These are phyloP conservation scores for Anas platyrhynchos DNA, from an alignment of 2,113 vertebrate genomes.

Conservation along the genomic window DNA sequence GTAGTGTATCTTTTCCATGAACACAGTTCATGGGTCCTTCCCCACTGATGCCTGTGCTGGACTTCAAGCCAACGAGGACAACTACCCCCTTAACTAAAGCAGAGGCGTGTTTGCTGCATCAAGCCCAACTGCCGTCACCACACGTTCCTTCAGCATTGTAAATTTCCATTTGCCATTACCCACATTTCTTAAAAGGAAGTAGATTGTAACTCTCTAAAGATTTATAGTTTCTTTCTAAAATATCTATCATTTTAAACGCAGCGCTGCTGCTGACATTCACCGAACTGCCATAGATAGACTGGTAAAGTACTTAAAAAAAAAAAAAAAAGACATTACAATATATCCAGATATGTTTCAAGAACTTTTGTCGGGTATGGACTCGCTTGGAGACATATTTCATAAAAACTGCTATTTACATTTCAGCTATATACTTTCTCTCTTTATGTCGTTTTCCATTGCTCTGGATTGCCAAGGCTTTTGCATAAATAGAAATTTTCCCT, in stretches of 20 bases:
- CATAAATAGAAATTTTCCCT: conserved; percentile 32
- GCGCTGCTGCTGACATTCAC: conserved; percentile 19
- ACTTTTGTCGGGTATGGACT: conserved; percentile 28
- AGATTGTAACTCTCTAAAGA: conserved; percentile 29
- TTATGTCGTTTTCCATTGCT: conserved; percentile 53
- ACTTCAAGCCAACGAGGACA: background rate
- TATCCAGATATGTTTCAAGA: conserved; percentile 50
- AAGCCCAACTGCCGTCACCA: background rate
- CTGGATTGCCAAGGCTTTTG: background rate
- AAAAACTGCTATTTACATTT: conserved; percentile 54
- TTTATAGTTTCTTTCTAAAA: conserved; percentile 56
- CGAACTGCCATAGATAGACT: conserved; percentile 34
- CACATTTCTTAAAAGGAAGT: conserved; percentile 14
- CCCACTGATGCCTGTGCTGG: background rate
- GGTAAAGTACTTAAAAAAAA: conserved; percentile 62
- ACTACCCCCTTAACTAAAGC: background rate
- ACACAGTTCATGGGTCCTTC: background rate
- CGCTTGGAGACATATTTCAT: conserved; percentile 41
- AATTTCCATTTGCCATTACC: conserved; percentile 43
- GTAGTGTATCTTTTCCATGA: background rate
- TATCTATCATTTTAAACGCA: conserved; percentile 58
- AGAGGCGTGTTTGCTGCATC: background rate
- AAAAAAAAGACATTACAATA: conserved; percentile 40
- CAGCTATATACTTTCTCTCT: background rate
- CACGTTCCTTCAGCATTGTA: background rate